These are phyloP conservation scores for Ochotona princeps DNA, from an alignment of 2,113 vertebrate genomes.

Conservation along the genomic window DNA sequence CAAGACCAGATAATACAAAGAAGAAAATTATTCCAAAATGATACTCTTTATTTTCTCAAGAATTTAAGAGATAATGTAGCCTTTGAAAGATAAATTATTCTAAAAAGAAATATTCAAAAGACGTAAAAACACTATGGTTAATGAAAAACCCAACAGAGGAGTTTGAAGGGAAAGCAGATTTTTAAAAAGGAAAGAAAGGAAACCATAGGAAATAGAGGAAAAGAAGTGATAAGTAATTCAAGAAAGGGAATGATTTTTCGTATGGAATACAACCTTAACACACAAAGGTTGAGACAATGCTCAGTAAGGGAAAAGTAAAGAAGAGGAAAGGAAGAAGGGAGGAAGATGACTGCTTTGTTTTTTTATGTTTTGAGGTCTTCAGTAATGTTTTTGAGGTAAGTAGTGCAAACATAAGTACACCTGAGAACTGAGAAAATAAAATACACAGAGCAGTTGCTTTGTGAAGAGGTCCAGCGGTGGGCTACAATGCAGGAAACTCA, in stretches of 20 bases:
- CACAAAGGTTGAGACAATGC: neutral
- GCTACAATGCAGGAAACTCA: neutral
- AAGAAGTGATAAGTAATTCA: constrained; percentile 45
- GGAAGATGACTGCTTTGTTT: neutral
- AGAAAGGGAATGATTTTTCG: constrained; percentile 10
- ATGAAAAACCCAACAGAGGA: neutral
- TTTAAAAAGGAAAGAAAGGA: neutral
- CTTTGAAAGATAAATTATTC: constrained; percentile 1
- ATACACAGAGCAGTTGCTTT: neutral
- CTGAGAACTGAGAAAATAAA: constrained; percentile 1
- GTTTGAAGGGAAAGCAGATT: constrained; percentile 12
- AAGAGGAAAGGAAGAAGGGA: too few relatives aligned
- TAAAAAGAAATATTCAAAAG: constrained; percentile 36
- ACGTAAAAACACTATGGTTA: neutral
- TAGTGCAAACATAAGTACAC: neutral
- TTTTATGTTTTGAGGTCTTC: neutral
- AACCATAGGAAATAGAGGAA: neutral
- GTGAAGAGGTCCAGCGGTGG: neutral
- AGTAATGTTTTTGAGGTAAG: neutral
- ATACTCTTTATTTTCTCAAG: neutral
- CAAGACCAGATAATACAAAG: neutral
- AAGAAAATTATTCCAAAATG: constrained; percentile 24
- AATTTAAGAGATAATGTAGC: neutral
- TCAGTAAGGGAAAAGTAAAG: neutral
- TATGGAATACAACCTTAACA: neutral